Base-by-base conservation (phyloP, 2,888 invertebrate species). In the Tenthredo livida region DNA sequence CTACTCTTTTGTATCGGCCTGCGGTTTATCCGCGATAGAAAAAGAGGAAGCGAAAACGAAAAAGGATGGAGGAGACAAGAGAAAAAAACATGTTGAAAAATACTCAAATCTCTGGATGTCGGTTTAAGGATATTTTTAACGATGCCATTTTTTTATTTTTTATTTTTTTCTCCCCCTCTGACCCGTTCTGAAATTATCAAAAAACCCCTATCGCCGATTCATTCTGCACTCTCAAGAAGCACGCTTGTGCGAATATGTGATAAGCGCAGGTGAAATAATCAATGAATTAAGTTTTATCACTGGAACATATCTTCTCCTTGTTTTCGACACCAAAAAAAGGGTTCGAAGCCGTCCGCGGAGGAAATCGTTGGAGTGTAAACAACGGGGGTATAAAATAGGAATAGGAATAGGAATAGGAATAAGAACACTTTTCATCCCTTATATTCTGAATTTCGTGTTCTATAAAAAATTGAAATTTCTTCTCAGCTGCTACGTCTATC, bases 361-460 rank as follows among this genome's bases (percentile, higher is more conserved):
- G 67, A 61, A 61, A 67, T 33, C 33, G 17, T 33, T 7, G 25
- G 17, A 33, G 67, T 67, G 67, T 33, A 7, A 25, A 67, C 1
- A 67, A 67, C 29, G 61, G 1, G 61, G 1, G 25, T 61, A 17
- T 17, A 25, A 25, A 33, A 67, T 25, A 67, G 33, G 33, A 29
- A 65, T 15, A 15, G 65, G 25, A 50, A 17, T 50, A n/a, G 15
- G 54, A 54, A 54, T 3, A 17, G 17, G 50, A 54, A 6, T 9
- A 3, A 29, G 61, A 61, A 61, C 61, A 61, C 61, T 67, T 67
- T 67, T 33, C 67, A 33, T 67, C 67, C 33, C 67, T 33, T 67
- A 25, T 29, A 25, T 29, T 2, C 67, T 17, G 29, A 33, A 67
- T 67, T 33, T 12, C 61, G 25, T 61, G 2, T n/a, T n/a, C 12